Base-by-base conservation (phyloP, 1,140 invertebrate genomes). In the Bombus haemorrhoidalis region DNA sequence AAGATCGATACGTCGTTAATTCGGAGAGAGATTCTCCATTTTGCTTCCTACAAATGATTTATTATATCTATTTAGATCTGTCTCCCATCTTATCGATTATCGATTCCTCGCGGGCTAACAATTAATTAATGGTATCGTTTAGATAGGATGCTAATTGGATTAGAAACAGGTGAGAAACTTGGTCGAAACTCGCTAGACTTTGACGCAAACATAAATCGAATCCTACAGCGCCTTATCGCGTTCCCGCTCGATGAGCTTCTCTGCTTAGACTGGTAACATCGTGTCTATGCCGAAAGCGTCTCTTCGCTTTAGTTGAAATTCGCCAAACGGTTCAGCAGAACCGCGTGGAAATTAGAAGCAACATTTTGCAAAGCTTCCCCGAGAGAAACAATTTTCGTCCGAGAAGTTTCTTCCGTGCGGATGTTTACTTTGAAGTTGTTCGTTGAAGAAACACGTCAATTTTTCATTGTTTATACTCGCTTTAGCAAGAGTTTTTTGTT, bases 121-220 rank as follows among this genome's bases (percentile, higher is more conserved):
- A 77, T 77, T 77, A 62, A 77, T 77, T 77, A 77, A 37, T 39
- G 34, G 75, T 62, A 41, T 77, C 75, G 75, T 28, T 77, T 77
- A 41, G 37, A 62, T 77, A 8, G 57, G 37, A 62, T 25, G 13
- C 6, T 64, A 41, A 77, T 32, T 77, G 25, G 53, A 41, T 77
- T 64, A 77, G 57, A 39, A 76, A 9, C 57, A 8, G 22, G 15
- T 13, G 47, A 13, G 74, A 59, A 39, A 76, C 32, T 53, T 75
- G 43, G 47, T 41, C 43, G 73, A 75, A 75, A 75, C 43, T 74
- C 18, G 74, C 22, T 22, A 28, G 12, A 59, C 47, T 77, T 64
- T 62, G 75, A 77, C 75, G 37, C 34, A 39, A 77, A 62, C 57
- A 12, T 77, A 77, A 77, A 77, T 77, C 75, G 57, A 77, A 77